Evolutionary conservation across 2,113 vertebrate species (phyloP), one percentile per base, ranked within the genome.

Genomic region (Desmodus rotundus): DNA sequence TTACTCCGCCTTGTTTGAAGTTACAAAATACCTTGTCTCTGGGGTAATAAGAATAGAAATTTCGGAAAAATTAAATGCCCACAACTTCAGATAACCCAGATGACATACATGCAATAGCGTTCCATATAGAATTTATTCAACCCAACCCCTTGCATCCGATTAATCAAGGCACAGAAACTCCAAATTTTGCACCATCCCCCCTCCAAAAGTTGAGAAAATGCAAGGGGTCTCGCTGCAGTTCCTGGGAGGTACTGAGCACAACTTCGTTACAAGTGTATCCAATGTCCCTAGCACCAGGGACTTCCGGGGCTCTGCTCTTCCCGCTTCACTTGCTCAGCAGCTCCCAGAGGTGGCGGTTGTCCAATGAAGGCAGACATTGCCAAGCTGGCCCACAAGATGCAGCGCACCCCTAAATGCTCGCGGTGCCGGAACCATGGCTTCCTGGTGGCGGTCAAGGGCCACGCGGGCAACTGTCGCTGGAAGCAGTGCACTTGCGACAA

Each of bases 391-490:
- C 89, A 74, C 0, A 97, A 97, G 89, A 97, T 85, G 20, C 91
- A 98, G 73, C 98, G 99, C 19, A 97, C 96, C 4, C 99, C 99
- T 0, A 99, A 98, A 93, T 99, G 99, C 90, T 98, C 99, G 0
- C 98, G 99, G 63, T 99, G 99, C 97, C 97, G 99, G 15, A 99
- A 99, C 96, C 99, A 99, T 0, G 99, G 99, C 36, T 98, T 98
- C 24, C 93, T 98, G 93, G 99, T 99, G 61, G 98, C 98, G 0
- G 98, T 99, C 87, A 99, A 99, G 91, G 99, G 99, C 73, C 99
- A 99, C 1, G 94, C 98, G 0, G 99, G 98, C 10, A 98, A 97
- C 15, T 99, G 99, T 76, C 98, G 92, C 92, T 99, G 99, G 98
- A 98, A 98, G 94, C 94, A 94, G 13, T 99, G 99, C 97, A 56